Evolutionary conservation across 2,888 invertebrate species (phyloP).

Genomic region (Caenorhabditis angaria): DNA sequence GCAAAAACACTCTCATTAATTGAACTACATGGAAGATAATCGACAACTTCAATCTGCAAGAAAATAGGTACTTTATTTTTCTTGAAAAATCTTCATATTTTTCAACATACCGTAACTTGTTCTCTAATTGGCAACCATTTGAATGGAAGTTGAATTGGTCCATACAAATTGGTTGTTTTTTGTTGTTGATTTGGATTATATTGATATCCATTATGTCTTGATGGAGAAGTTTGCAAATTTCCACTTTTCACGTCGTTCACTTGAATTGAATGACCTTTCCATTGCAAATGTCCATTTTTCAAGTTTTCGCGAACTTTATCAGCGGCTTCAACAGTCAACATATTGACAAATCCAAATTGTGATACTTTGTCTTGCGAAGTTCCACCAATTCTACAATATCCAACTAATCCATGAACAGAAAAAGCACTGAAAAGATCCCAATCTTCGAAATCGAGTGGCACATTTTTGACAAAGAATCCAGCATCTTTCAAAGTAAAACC

Average conservation of each 20-base stretch:
- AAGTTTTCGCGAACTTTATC: constrained; percentile 27
- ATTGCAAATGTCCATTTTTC: constrained; percentile 12
- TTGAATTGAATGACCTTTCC: constrained; percentile 7
- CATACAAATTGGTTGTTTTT: background rate
- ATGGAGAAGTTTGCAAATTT: constrained; percentile 4
- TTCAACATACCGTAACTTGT: background rate
- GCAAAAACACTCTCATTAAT: constrained; percentile 17
- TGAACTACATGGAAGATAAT: constrained; percentile 31
- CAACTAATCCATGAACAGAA: constrained; percentile 23
- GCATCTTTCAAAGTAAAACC: constrained; percentile 31
- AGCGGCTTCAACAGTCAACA: constrained; percentile 23
- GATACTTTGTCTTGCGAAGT: constrained; percentile 14
- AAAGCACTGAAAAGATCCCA: constrained; percentile 39
- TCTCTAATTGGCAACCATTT: constrained; percentile 15
- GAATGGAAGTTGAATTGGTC: constrained; percentile 13
- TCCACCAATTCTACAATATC: constrained; percentile 32
- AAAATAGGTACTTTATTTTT: background rate
- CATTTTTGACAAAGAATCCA: constrained; percentile 32
- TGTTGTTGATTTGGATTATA: background rate
- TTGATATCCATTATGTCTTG: background rate
- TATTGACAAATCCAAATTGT: constrained; percentile 37
- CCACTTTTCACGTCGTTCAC: constrained; percentile 18
- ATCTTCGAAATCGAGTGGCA: constrained; percentile 35
- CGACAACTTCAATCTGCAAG: constrained; percentile 33
- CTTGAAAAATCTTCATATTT: background rate